A percentile compares a stretch with the other conserved stretches of the same genome.
These are phyloP conservation scores for Falco punctatus DNA, from an alignment of 2,113 vertebrate genomes.

Conservation along the genomic window DNA sequence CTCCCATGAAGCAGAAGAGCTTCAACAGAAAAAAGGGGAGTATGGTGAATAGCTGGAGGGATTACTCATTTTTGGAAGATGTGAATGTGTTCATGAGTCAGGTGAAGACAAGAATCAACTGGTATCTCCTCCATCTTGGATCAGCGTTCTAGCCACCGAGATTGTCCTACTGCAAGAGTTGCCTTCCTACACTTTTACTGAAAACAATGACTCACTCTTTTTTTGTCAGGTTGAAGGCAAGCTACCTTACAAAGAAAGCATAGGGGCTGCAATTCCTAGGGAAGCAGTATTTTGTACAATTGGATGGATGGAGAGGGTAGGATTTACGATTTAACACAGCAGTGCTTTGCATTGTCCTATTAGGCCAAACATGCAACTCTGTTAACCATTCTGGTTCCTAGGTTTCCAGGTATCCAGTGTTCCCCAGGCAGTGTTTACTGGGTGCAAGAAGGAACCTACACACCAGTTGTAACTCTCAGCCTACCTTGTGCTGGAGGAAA, in stretches of 20 bases:
- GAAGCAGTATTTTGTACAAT: background rate
- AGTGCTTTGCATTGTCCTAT: background rate
- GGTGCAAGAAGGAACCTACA: background rate
- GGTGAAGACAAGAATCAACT: background rate
- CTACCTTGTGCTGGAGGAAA: background rate
- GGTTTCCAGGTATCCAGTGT: background rate
- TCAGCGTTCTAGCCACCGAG: background rate
- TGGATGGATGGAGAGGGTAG: background rate
- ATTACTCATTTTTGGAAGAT: background rate
- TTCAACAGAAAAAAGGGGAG: background rate
- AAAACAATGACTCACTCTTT: background rate
- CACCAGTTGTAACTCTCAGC: background rate
- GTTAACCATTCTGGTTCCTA: background rate
- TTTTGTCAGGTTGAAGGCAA: background rate
- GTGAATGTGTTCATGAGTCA: background rate
- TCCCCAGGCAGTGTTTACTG: background rate
- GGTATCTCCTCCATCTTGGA: background rate
- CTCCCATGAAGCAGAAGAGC: background rate
- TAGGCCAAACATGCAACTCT: background rate
- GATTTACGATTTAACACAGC: background rate
- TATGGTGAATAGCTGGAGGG: background rate
- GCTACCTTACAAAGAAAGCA: background rate
- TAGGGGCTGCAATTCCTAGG: background rate
- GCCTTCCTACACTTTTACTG: background rate
- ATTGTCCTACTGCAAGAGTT: background rate